These are phyloP conservation scores for Gymnocephalus cernua DNA, from an alignment of 2,113 vertebrate genomes.

Conservation along the genomic window DNA sequence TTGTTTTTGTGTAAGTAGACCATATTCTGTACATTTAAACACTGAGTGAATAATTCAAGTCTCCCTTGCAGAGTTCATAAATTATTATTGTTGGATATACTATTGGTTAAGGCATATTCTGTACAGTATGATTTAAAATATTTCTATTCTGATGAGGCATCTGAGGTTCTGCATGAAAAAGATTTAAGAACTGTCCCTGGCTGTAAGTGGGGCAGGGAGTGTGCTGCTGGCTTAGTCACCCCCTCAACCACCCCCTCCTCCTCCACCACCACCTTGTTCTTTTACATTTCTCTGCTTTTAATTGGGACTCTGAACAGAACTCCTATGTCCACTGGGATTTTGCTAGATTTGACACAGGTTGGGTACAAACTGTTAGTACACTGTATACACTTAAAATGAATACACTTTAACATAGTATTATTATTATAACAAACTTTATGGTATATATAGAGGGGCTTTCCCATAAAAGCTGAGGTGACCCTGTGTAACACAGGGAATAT, in stretches of 20 bases:
- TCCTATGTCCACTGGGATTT: constrained; percentile 30
- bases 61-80: background rate
- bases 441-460: background rate
- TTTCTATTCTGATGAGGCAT: constrained; percentile 44
- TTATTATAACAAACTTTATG: background rate
- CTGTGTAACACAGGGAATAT: background rate
- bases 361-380: constrained; percentile 7
- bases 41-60: background rate
- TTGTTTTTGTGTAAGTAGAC: background rate
- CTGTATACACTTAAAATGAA: background rate
- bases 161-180: constrained; percentile 44
- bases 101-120: background rate
- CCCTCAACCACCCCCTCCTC: background rate
- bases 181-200: constrained; percentile 29
- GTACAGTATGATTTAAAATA: background rate
- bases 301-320: constrained; percentile 50
- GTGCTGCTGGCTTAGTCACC: constrained; percentile 43
- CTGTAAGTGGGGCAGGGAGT: constrained; percentile 23
- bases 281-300: constrained; percentile 62
- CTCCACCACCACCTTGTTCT: constrained; percentile 23
- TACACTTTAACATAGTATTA: background rate
- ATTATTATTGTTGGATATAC: background rate
- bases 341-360: constrained; percentile 32
- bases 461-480: background rate
- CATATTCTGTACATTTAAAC: background rate